Base-by-base conservation (phyloP, 2,888 invertebrate genomes). In the Apodemia duryi region DNA sequence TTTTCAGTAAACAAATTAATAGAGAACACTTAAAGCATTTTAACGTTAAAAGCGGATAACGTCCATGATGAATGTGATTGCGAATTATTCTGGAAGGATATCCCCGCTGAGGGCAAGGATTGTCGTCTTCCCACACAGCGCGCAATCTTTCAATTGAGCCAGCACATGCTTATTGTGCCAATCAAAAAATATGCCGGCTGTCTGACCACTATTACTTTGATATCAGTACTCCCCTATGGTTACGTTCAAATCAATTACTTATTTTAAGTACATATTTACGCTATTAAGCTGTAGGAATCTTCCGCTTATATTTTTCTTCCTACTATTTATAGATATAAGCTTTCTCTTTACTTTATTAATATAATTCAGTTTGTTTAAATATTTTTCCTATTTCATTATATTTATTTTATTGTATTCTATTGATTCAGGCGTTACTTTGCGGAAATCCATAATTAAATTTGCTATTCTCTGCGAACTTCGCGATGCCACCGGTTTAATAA, bases 101-200 rank as follows among this genome's bases (percentile, higher is more conserved):
- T 91, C 90, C 91, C 85, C 71, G 76, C 79, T 81, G 84, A 83
- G 86, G 88, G 86, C 84, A 86, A 85, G 84, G 78, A 81, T 84
- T 83, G 82, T 81, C 81, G 82, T 79, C 89, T 85, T 86, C 90
- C 91, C 91, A 89, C 91, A 86, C 79, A 71, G 71, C 84, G 75
- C 73, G 83, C 84, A 91, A 91, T 91, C 84, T 90, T 91, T 70
- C 91, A 91, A 91, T 91, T 91, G 87, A 89, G 80, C 71, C 81
- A 81, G 84, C 82, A 81, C 83, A 83, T 82, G 81, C 76, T 88
- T 81, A 88, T 91, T 91, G 89, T 78, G 85, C 84, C 87, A 91
- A 91, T 91, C 86, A 87, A 89, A 91, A 89, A 90, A 91, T 76
- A 85, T 86, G 83, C 84, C 78, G 76, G 73, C 77, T 70, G 75